A percentile compares a stretch with the other conserved stretches of the same genome.
phyloP scores from a whole-genome alignment of 2,888 invertebrate genomes.

The Synergus umbraculus region DNA sequence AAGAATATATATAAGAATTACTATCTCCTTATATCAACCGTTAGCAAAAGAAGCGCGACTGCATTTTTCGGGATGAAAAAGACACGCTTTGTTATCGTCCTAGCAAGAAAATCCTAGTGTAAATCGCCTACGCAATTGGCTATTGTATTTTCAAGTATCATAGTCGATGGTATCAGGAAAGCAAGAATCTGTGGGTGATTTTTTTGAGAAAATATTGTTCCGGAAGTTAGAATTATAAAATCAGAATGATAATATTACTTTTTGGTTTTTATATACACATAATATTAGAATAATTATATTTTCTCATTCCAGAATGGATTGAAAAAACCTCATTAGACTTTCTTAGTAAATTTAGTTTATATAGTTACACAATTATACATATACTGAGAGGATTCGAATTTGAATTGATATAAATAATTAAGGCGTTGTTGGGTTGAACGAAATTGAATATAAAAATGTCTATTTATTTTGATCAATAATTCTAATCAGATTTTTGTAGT shows the following conservation, averaged over 20 bases:
- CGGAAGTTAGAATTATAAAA: background rate
- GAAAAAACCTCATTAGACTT: constrained; percentile 35
- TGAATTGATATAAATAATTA: no score
- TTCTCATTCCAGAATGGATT: constrained; percentile 11
- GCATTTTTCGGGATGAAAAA: constrained; percentile 37
- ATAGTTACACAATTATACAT: background rate
- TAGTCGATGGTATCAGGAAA: constrained; percentile 8
- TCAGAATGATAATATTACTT: background rate
- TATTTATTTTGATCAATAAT: no score
- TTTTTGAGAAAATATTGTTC: background rate
- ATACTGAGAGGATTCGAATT: no score
- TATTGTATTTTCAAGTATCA: constrained; percentile 38
- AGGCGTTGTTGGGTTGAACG: no score
- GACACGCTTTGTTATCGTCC: constrained; percentile 39
- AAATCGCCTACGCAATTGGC: constrained; percentile 37
- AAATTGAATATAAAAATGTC: no score
- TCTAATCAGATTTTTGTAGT: no score
- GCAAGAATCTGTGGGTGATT: background rate
- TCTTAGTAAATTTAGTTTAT: background rate
- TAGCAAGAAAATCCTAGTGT: constrained; percentile 23
- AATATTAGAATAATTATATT: constrained; percentile 7
- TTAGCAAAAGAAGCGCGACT: constrained; percentile 38
- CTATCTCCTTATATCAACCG: constrained; percentile 31
- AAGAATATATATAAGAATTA: constrained; percentile 20
- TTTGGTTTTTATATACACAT: background rate